Evolutionary conservation across 2,888 invertebrate species (phyloP).

Genomic region (Sarcophaga carnaria): DNA sequence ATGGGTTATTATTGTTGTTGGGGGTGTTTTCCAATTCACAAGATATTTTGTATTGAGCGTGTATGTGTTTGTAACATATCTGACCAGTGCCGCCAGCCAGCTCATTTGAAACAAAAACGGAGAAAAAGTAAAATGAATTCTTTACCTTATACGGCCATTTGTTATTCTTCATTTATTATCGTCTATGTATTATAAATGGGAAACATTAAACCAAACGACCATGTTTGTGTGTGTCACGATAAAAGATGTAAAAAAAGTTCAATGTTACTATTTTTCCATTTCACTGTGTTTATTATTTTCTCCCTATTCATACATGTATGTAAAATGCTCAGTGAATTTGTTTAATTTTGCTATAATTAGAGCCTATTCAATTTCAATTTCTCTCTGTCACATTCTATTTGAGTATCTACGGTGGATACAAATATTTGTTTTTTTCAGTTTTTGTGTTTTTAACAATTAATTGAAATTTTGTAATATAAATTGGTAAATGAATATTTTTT

Average conservation of each 20-base stretch:
- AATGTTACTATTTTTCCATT: constrained; percentile 42
- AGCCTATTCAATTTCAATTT: constrained; percentile 7
- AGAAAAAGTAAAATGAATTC: constrained; percentile 45
- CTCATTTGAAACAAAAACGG: constrained; percentile 20
- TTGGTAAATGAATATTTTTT: neutral
- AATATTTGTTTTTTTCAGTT: too few relatives aligned
- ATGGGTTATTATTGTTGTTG: constrained; percentile 20
- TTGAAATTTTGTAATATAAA: neutral
- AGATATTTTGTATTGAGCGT: neutral
- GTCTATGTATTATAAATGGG: constrained; percentile 38
- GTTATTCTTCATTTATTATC: constrained; percentile 36
- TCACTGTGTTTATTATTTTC: constrained; percentile 31
- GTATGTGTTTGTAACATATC: neutral
- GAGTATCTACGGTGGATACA: neutral
- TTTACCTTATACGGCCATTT: constrained; percentile 63
- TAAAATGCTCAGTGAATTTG: neutral
- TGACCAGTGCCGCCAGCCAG: constrained; percentile 33
- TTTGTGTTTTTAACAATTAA: neutral
- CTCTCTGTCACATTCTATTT: constrained; percentile 18
- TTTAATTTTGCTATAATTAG: constrained; percentile 34
- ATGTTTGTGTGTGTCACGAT: constrained; percentile 29
- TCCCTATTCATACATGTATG: constrained; percentile 9
- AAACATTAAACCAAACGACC: constrained; percentile 36
- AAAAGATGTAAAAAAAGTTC: constrained; percentile 42
- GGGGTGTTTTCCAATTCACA: constrained; percentile 27